Evolutionary conservation across 2,888 invertebrate genomes (phyloP).

Genomic region (Mimachlamys varia): DNA sequence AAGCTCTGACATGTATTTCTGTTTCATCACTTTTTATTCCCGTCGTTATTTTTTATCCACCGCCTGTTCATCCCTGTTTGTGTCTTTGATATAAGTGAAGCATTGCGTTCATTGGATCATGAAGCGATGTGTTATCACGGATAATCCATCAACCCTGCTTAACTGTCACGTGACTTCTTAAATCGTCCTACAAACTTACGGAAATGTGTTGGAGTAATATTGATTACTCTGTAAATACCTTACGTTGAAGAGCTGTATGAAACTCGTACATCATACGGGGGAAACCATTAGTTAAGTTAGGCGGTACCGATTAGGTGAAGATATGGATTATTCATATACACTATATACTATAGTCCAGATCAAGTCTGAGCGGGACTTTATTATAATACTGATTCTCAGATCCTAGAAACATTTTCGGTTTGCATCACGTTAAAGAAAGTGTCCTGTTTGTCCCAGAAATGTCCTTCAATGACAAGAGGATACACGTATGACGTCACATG

Average conservation of each 20-base stretch:
- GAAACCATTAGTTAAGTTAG: not conserved
- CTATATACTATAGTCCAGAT: no score
- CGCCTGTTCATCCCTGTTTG: not conserved
- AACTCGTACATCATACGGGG: not conserved
- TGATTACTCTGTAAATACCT: not conserved
- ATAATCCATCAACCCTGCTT: constrained; percentile 16
- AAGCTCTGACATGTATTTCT: not conserved
- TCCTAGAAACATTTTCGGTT: not conserved
- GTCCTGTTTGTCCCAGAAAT: not conserved
- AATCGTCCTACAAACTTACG: not conserved
- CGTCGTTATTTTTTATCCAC: not conserved
- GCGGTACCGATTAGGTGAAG: not conserved
- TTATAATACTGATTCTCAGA: not conserved
- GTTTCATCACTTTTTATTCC: not conserved
- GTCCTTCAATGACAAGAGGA: not conserved
- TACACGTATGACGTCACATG: not conserved
- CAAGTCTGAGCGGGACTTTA: no score
- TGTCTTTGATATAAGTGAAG: constrained; percentile 26
- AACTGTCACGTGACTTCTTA: not conserved
- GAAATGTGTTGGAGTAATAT: constrained; percentile 10
- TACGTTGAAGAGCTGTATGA: not conserved
- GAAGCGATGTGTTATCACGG: not conserved
- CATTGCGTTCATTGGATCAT: not conserved
- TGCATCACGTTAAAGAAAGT: not conserved
- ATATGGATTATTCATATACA: no score